Percentiles rank a stretch among this genome's conserved stretches.
Conservation (phyloP, 2,888 invertebrate genomes). For the Glyphotaelius pellucidus region DNA sequence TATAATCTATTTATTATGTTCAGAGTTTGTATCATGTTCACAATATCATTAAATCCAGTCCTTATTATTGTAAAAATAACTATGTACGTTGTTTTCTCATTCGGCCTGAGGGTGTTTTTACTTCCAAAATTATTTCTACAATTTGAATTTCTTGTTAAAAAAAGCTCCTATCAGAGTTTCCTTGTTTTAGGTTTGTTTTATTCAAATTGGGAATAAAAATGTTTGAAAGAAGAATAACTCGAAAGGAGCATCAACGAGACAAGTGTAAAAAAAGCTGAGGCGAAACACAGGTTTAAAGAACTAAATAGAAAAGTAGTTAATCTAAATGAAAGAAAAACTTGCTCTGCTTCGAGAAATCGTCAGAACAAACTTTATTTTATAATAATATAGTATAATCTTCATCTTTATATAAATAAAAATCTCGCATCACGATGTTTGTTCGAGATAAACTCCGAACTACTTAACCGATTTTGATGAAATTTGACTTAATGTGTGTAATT, state of each 20-base stretch:
- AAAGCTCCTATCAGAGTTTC: not conserved
- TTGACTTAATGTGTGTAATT: no score
- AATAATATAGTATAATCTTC: no score
- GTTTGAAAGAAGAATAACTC: not conserved
- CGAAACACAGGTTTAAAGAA: not conserved
- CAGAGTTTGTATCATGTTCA: not conserved
- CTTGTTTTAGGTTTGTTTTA: not conserved
- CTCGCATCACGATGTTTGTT: no score
- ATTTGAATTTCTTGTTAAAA: not conserved
- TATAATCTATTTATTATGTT: not conserved
- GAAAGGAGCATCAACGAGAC: not conserved
- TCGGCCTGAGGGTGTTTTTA: not conserved
- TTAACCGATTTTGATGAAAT: no score
- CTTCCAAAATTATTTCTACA: not conserved
- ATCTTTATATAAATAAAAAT: no score
- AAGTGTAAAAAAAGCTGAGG: not conserved
- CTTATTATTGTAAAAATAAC: not conserved
- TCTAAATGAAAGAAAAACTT: not conserved
- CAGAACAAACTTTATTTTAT: not conserved
- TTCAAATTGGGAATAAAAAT: not conserved
- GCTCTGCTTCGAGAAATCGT: not conserved
- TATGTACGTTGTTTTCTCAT: not conserved
- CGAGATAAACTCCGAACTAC: no score
- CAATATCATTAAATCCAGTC: not conserved
- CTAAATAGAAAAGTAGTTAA: not conserved